Base-by-base conservation (phyloP, 2,113 vertebrate species). In the Neolamprologus ventralis region DNA sequence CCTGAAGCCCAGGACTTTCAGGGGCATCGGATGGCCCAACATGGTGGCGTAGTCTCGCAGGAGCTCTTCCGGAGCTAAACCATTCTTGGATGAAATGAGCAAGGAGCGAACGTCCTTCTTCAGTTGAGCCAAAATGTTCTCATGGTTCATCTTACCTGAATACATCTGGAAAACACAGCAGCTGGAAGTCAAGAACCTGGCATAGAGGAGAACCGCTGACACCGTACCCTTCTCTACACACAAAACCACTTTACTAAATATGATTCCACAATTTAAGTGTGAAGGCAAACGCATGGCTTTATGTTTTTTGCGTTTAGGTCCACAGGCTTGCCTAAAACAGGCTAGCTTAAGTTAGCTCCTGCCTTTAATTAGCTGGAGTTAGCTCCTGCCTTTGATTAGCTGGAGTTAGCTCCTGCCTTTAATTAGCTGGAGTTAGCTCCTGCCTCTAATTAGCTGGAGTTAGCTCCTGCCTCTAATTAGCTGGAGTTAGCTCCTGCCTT, bases 41-140 rank as follows among this genome's bases (percentile, higher is more conserved):
- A 98, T 96, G 35, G 49, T 23, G 6, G 83, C 5, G 83, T 98
- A 99, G 87, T 99, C 98, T 23, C 88, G 83, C 82, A 94, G 96
- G 89, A 99, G 95, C 71, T 97, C 91, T 1, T 93, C 92, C 0
- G 96, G 96, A 1, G 96, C 95, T 85, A 99, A 65, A 4, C 97
- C 98, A 10, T 93, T 85, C 58, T 98, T 98, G 40, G 96, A 90
- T 6, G 98, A 96, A 19, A 97, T 89, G 17, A 99, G 97, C 81
- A 99, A 95, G 0, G 97, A 97, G 11, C 97, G 96, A 33, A 99
- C 89, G 80, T 98, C 97, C 84, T 97, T 99, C 95, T 97, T 97
- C 92, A 99, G 87, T 16, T 91, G 53, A 7, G 93, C 92, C 84
- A 98, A 94, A 2, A 96, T 31, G 2, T 93, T 92, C 2, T 94